Percentiles rank a stretch among this genome's conserved stretches.
Conservation (phyloP, 2,113 vertebrate species). For the Ptilonorhynchus violaceus region DNA sequence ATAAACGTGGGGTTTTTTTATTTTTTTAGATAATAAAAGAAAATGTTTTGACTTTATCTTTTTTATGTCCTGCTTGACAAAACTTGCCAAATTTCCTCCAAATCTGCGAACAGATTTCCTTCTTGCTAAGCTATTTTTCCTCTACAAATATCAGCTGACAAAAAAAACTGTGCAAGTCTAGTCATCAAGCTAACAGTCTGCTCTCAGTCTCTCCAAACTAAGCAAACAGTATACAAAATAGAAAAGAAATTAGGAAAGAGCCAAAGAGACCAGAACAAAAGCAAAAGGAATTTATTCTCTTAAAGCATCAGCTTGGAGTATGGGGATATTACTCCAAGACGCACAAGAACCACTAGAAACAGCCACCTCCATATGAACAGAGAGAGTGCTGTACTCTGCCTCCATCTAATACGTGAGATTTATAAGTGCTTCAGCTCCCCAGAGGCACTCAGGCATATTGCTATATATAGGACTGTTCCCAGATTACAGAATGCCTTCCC, state of each 20-base stretch:
- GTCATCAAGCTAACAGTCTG: conserved; percentile 19
- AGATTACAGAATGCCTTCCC: conserved; percentile 54
- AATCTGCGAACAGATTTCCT: conserved; percentile 18
- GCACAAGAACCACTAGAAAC: conserved; percentile 27
- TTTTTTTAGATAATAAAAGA: neutral
- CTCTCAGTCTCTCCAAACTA: neutral
- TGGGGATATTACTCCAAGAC: neutral
- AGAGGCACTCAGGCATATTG: conserved; percentile 49
- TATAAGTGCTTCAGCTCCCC: conserved; percentile 56
- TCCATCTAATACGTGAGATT: conserved; percentile 55
- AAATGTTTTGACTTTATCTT: neutral
- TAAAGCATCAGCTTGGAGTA: neutral
- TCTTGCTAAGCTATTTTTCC: conserved; percentile 40
- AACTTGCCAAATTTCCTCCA: conserved; percentile 33
- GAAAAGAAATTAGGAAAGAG: neutral
- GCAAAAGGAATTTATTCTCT: neutral
- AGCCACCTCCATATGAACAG: conserved; percentile 11
- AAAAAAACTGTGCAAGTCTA: conserved; percentile 28
- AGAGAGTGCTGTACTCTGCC: neutral
- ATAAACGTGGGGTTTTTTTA: neutral
- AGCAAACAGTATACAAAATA: conserved; percentile 1
- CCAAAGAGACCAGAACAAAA: neutral
- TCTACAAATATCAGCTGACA: conserved; percentile 47
- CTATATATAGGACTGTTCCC: conserved; percentile 69
- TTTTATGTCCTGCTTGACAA: conserved; percentile 9